Base-by-base conservation (phyloP, 2,888 invertebrate genomes). In the Fissipunctia ypsillon region DNA sequence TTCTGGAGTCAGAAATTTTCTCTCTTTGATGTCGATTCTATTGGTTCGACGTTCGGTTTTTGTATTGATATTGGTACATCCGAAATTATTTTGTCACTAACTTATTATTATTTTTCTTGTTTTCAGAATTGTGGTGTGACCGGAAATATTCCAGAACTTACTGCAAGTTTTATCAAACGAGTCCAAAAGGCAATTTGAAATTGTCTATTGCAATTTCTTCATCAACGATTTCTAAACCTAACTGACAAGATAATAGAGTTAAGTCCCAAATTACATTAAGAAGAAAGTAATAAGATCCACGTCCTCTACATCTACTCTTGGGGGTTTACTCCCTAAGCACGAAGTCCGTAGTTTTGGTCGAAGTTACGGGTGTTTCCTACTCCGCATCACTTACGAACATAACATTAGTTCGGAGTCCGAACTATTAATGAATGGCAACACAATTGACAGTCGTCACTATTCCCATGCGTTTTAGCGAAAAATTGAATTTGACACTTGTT, bases 21-120 rank as follows among this genome's bases (percentile, higher is more conserved):
- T 70, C 69, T 31, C 59, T 79, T 81, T 79, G 69, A 64, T 56
- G 22, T 56, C n/a, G 48, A 69, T 48, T 70, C n/a, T 9, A 61
- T 64, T 66, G 66, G 59, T 73, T 77, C 69, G 35, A n/a, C 2
- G 65, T 60, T 52, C 10, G 5, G 16, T n/a, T 12, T 71, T 65
- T 50, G 12, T 38, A 57, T 57, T 61, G 22, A 35, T 54, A 52
- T 48, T 48, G 22, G n/a, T 45, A 3, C 45, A 45, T 72, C 9
- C 14, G n/a, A 28, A 19, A 41, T 45, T 45, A 4, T 69, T 67
- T 48, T 38, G 16, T 41, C n/a, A n/a, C 6, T 31, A 19, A 61
- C 0, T n/a, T 1, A 22, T 0, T 35, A 7, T 19, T n/a, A n/a
- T 14, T 38, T 22, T 66, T 5, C 10, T 63, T 10, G n/a, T 12